Evolutionary conservation across 2,797 vertebrate genomes (phyloP).

Genomic region (Calcarius lapponicus): DNA sequence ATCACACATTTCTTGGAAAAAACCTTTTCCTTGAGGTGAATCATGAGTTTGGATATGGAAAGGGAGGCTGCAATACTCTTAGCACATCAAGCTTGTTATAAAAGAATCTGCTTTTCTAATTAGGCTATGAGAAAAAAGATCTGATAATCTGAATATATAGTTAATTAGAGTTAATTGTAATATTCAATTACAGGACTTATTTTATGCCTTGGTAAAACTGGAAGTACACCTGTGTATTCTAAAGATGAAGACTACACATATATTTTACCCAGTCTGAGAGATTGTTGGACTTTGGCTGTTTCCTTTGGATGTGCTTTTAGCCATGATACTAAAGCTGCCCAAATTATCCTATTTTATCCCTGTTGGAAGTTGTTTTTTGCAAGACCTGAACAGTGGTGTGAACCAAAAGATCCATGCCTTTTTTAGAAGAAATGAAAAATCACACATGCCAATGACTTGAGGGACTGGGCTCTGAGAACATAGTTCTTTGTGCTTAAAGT

Average conservation of each 20-base stretch:
- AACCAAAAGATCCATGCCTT: not conserved
- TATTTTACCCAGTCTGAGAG: not conserved
- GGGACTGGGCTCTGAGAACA: not conserved
- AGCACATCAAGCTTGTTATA: not conserved
- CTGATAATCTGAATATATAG: not conserved
- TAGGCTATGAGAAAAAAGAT: not conserved
- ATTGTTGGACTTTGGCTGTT: not conserved
- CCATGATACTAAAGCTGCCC: not conserved
- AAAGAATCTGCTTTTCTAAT: not conserved
- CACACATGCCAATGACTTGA: not conserved
- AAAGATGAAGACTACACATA: rapidly evolving
- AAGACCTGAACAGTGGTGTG: not conserved
- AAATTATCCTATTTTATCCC: not conserved
- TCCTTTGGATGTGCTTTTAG: not conserved
- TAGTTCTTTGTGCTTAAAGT: not conserved
- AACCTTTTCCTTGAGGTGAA: not conserved
- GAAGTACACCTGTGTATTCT: not conserved
- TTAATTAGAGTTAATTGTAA: not conserved
- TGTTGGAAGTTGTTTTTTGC: not conserved
- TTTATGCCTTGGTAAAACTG: not conserved
- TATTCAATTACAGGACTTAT: not conserved
- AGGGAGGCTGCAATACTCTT: not conserved
- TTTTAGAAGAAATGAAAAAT: not conserved
- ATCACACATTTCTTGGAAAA: not conserved
- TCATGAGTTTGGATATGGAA: not conserved